phyloP scores from a whole-genome alignment of 2,113 vertebrate genomes.

The Cavia aperea region DNA sequence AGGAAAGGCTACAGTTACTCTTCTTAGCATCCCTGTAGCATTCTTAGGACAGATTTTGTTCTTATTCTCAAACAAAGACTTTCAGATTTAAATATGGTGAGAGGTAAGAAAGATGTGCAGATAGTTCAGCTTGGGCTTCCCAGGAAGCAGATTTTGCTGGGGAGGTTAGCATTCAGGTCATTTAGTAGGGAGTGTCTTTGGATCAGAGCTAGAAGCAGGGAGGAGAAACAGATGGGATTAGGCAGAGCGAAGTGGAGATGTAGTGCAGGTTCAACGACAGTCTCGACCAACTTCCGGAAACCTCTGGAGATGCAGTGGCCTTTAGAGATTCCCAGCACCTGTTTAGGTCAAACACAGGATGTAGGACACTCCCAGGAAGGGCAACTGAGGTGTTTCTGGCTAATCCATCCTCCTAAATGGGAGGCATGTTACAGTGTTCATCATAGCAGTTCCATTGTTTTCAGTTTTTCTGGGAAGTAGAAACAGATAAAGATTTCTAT shows the following conservation, averaged over 20 bases:
- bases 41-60: not conserved
- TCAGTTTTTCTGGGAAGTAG: not conserved
- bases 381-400: not conserved
- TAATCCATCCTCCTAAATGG: not conserved
- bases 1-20: not conserved
- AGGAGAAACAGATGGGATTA: not conserved
- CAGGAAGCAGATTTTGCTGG: not conserved
- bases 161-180: not conserved
- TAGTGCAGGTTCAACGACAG: not conserved
- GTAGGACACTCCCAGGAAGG: not conserved
- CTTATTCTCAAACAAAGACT: not conserved
- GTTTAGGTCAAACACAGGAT: not conserved
- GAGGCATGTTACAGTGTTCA: not conserved
- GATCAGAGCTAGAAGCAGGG: not conserved
- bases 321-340: not conserved
- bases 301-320: not conserved
- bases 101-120: not conserved
- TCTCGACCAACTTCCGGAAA: not conserved
- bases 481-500: not conserved
- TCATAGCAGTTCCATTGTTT: not conserved
- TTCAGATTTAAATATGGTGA: not conserved
- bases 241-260: not conserved
- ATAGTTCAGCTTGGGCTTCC: not conserved
- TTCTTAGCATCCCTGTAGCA: not conserved
- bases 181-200: not conserved